Evolutionary conservation across 2,797 vertebrate species (phyloP).

Genomic region (Syngnathus rostellatus): DNA sequence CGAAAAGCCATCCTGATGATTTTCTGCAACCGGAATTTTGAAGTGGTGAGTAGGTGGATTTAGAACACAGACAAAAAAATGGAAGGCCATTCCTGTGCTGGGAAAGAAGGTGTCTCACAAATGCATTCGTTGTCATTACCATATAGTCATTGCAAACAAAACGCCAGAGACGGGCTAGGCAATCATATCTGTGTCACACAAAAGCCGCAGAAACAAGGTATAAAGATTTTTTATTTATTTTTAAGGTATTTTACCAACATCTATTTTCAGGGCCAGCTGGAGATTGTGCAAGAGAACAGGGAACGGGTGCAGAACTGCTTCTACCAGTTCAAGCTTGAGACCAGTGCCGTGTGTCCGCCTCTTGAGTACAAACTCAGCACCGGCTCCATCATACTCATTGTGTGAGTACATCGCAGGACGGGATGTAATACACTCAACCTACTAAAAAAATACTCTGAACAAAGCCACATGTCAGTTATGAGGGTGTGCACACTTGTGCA

Average conservation of each 20-base stretch:
- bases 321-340: conserved; percentile 91
- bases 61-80: neutral
- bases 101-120: neutral
- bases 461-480: neutral
- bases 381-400: conserved; percentile 85
- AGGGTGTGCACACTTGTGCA: neutral
- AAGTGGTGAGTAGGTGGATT: conserved; percentile 29
- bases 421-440: neutral
- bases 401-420: conserved; percentile 67
- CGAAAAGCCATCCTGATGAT: conserved; percentile 87
- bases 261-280: conserved; percentile 68
- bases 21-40: conserved; percentile 70
- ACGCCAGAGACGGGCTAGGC: too few species aligned
- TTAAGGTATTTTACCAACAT: neutral
- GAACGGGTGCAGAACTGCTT: conserved; percentile 73
- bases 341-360: conserved; percentile 75
- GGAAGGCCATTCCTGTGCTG: neutral
- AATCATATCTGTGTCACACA: too few species aligned
- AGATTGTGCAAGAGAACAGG: conserved; percentile 72
- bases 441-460: too few species aligned
- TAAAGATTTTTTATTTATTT: neutral
- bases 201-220: neutral
- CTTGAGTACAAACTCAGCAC: conserved; percentile 74
- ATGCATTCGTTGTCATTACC: neutral
- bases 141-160: too few species aligned